These are phyloP conservation scores for Periophthalmus modestus DNA, from an alignment of 2,113 vertebrate genomes.

Conservation along the genomic window DNA sequence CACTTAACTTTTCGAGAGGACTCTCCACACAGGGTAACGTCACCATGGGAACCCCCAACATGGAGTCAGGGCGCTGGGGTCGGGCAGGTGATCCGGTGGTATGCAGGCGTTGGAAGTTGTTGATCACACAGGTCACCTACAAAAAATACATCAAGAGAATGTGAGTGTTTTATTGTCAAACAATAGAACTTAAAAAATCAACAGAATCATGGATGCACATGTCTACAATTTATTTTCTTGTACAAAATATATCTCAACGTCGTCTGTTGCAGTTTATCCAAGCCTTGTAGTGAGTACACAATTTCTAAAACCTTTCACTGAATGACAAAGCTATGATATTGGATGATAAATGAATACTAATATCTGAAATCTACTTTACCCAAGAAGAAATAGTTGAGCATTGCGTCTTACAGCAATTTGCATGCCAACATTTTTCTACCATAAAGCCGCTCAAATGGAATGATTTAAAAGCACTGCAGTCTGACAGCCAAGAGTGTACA, in stretches of 20 bases:
- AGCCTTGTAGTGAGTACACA: not conserved
- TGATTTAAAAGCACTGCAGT: not conserved
- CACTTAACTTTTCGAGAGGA: conserved; percentile 92
- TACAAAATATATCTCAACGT: too few relatives aligned
- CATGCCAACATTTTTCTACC: not conserved
- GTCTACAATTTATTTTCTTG: not conserved
- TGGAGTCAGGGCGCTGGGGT: conserved; percentile 65
- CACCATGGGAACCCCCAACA: conserved; percentile 79
- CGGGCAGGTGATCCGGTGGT: conserved; percentile 28
- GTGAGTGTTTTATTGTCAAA: not conserved
- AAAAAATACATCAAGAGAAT: not conserved
- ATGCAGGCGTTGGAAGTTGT: conserved; percentile 76
- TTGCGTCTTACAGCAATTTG: not conserved
- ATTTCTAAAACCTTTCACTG: too few relatives aligned
- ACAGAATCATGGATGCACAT: not conserved
- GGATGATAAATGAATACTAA: not conserved
- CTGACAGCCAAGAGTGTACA: not conserved
- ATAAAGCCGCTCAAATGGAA: not conserved
- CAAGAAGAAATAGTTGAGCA: not conserved
- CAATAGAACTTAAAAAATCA: not conserved
- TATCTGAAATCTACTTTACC: not conserved
- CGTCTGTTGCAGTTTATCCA: not conserved
- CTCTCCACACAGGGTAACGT: conserved; percentile 80
- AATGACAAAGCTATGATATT: too few relatives aligned
- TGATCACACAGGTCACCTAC: conserved; percentile 80